Percentiles rank a stretch among this genome's conserved stretches.
Conservation (phyloP, 2,797 vertebrate genomes). For the Mionectes olivaceus region DNA sequence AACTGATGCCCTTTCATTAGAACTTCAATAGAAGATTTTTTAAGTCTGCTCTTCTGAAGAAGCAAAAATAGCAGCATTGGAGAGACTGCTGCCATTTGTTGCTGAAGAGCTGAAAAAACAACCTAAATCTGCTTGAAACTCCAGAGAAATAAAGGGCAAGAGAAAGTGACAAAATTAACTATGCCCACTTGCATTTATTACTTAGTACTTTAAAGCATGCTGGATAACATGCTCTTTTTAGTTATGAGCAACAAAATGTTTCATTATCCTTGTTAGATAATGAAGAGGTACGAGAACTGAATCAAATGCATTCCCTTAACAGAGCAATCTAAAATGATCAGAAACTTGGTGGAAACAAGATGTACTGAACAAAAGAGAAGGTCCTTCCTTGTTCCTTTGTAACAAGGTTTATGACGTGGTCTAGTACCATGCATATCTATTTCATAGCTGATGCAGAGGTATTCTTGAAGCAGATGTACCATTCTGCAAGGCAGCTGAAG, state of each 20-base stretch:
- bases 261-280: background rate
- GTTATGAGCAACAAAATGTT: background rate
- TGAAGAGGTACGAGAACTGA: background rate
- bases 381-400: background rate
- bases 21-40: background rate
- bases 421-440: background rate
- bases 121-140: background rate
- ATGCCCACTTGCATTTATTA: background rate
- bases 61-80: background rate
- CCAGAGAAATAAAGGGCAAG: background rate
- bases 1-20: background rate
- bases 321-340: background rate
- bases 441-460: background rate
- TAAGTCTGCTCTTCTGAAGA: background rate
- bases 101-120: background rate
- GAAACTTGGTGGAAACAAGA: background rate
- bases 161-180: background rate
- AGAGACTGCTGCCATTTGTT: background rate
- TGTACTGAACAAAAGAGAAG: background rate
- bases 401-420: background rate
- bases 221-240: background rate
- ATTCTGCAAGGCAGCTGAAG: background rate
- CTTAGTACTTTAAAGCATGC: background rate
- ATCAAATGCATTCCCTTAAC: background rate
- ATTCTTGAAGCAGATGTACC: background rate